Conservation (phyloP, 2,113 vertebrate genomes). For the Colossoma macropomum region DNA sequence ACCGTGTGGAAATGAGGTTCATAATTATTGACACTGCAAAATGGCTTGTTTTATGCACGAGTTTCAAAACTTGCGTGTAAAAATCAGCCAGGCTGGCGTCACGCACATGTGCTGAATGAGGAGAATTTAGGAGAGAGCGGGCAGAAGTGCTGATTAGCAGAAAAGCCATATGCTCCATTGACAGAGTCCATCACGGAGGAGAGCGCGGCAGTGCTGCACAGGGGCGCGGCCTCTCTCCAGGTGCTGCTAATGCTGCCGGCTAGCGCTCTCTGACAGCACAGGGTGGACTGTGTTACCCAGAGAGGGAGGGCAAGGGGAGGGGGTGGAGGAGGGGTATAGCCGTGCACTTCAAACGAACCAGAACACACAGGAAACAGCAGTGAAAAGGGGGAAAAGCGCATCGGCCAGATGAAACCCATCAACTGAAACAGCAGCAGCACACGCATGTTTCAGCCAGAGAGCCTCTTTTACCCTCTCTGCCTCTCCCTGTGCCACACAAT, state of each 20-base stretch:
- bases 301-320: not conserved
- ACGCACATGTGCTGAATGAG: constrained; percentile 42
- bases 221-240: not conserved
- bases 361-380: constrained; percentile 37
- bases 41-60: not conserved
- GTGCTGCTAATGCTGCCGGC: constrained; percentile 2
- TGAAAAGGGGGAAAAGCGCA: constrained; percentile 18
- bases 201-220: constrained; percentile 1
- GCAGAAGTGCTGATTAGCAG: constrained; percentile 52
- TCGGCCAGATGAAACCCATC: constrained; percentile 24
- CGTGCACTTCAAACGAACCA: constrained; percentile 17
- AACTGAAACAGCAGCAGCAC: constrained; percentile 18
- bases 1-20: constrained; percentile 32
- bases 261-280: constrained; percentile 41
- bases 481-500: constrained; percentile 30
- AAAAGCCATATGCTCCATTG: constrained; percentile 56
- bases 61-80: constrained; percentile 25
- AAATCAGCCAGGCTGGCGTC: constrained; percentile 28
- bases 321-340: constrained; percentile 7
- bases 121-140: constrained; percentile 8
- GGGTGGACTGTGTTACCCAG: constrained; percentile 43
- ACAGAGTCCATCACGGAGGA: constrained; percentile 38
- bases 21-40: constrained; percentile 18
- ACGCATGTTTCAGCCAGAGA: not conserved
- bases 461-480: not conserved